Evolutionary conservation across 1,140 invertebrate genomes (phyloP).

Genomic region (Drosophila tropicalis): DNA sequence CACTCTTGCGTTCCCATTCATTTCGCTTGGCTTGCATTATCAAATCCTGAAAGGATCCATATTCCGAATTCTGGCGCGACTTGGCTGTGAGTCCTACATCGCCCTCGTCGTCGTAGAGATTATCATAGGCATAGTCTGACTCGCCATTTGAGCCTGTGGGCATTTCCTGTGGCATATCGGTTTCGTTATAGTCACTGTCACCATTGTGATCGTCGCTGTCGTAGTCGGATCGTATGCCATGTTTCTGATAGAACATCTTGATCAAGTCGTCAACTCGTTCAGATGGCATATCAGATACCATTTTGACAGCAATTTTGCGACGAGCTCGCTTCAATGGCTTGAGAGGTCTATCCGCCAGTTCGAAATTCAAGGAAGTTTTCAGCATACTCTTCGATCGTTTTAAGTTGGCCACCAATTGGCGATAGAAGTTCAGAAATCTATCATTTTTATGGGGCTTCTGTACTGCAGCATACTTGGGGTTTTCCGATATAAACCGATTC

Average conservation of each 20-base stretch:
- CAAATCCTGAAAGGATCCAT: slow-evolving; percentile 72
- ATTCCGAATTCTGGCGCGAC: slow-evolving; percentile 56
- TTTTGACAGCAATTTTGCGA: slow-evolving; percentile 70
- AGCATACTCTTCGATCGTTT: slow-evolving; percentile 51
- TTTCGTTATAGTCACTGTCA: slow-evolving; percentile 49
- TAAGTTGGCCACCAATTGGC: slow-evolving; percentile 48
- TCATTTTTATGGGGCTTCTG: slow-evolving; percentile 17
- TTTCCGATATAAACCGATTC: slow-evolving; percentile 66
- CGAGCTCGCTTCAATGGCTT: slow-evolving; percentile 59
- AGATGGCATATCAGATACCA: slow-evolving; percentile 74
- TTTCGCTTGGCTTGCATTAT: slow-evolving; percentile 68
- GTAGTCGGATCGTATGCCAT: slow-evolving; percentile 46
- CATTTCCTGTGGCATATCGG: slow-evolving; percentile 29
- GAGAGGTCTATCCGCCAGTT: slow-evolving; percentile 51
- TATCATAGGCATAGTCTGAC: slow-evolving; percentile 68
- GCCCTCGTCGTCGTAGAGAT: slow-evolving; percentile 70
- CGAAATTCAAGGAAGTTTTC: slow-evolving; percentile 70
- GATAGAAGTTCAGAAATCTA: slow-evolving; percentile 52
- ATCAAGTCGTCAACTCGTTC: slow-evolving; percentile 64
- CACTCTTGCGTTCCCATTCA: slow-evolving; percentile 61
- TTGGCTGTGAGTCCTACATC: slow-evolving; percentile 57
- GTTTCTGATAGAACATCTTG: slow-evolving; percentile 65
- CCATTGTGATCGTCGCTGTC: slow-evolving; percentile 26
- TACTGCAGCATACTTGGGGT: slow-evolving; percentile 51
- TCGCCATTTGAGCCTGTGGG: slow-evolving; percentile 38